Evolutionary conservation across 2,888 invertebrate genomes (phyloP).

Genomic region (Synergus umbraculus): DNA sequence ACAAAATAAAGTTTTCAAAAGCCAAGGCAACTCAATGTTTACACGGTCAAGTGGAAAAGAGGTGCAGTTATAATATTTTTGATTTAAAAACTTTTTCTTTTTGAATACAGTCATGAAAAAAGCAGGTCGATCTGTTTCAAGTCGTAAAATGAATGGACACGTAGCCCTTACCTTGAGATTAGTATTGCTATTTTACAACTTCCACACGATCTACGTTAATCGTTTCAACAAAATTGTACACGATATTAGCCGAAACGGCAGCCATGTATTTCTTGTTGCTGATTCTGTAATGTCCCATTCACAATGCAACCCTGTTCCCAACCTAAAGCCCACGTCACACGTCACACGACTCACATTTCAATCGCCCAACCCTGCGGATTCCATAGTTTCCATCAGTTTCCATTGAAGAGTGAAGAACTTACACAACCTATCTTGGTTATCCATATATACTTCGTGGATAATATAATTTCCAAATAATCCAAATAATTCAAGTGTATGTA

Average conservation of each 20-base stretch:
- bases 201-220: not conserved
- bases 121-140: not conserved
- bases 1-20: slow-evolving; percentile 21
- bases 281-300: not conserved
- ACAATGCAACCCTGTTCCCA: too few relatives aligned
- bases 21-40: slow-evolving; percentile 12
- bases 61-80: not conserved
- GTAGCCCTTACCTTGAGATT: not conserved
- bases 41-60: slow-evolving; percentile 34
- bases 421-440: too few relatives aligned
- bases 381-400: too few relatives aligned
- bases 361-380: too few relatives aligned
- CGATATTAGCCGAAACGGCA: not conserved
- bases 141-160: not conserved
- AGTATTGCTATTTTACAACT: slow-evolving; percentile 24
- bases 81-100: not conserved
- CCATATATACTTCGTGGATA: too few relatives aligned
- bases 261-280: slow-evolving; percentile 1
- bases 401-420: too few relatives aligned
- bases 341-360: too few relatives aligned
- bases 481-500: too few relatives aligned
- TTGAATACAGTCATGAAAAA: not conserved
- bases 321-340: too few relatives aligned
- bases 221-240: not conserved
- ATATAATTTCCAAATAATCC: too few relatives aligned